These are phyloP conservation scores for Carduelis carduelis DNA, from an alignment of 2,797 vertebrate species.

Conservation along the genomic window DNA sequence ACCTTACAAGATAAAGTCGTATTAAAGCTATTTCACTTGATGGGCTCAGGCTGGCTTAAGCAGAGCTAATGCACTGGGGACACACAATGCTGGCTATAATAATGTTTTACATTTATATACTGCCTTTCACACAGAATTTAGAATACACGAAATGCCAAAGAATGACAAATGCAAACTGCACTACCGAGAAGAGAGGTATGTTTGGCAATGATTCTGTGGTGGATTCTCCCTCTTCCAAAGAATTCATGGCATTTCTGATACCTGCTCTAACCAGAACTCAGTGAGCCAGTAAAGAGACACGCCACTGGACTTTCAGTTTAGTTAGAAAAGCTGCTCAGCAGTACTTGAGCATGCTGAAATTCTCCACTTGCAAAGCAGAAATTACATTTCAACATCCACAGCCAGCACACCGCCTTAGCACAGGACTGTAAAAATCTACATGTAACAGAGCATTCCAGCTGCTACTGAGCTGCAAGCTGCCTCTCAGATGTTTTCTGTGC, in stretches of 20 bases:
- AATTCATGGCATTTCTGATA: not conserved
- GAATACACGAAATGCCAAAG: not conserved
- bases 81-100: not conserved
- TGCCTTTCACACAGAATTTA: not conserved
- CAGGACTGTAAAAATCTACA: not conserved
- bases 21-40: conserved; percentile 41
- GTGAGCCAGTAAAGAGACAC: not conserved
- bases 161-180: not conserved
- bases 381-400: not conserved
- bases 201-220: not conserved
- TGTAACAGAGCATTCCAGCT: rapidly evolving
- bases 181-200: not conserved
- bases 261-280: not conserved
- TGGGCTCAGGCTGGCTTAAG: conserved; percentile 19
- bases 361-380: not conserved
- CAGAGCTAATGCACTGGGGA: not conserved
- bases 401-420: not conserved
- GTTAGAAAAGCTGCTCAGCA: not conserved
- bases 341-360: not conserved
- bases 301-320: not conserved
- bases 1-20: conserved; percentile 45
- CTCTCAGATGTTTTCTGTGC: not conserved
- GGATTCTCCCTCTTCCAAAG: not conserved
- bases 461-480: not conserved
- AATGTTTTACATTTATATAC: conserved; percentile 22